Evolutionary conservation across 2,113 vertebrate species (phyloP).

Genomic region (Macaca fascicularis): T2T-MFA8v1.1 NC_088388.1:35183001-35183500

Average conservation of each 20-base stretch:
- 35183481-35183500: background rate
- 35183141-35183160: background rate
- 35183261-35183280: background rate
- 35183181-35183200: background rate
- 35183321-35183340: background rate
- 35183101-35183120: background rate
- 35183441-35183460: background rate
- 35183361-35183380: background rate
- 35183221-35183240: background rate
- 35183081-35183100: constrained; percentile 37
- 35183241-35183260: background rate
- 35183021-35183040: background rate
- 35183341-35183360: background rate
- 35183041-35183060: constrained; percentile 11
- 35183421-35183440: background rate
- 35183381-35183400: background rate
- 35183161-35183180: constrained; percentile 2
- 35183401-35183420: background rate
- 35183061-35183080: constrained; percentile 21
- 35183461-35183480: background rate
- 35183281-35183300: background rate
- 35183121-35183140: background rate
- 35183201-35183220: constrained; percentile 41
- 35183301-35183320: background rate
- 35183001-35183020: constrained; percentile 47